Evolutionary conservation across 2,888 invertebrate species (phyloP).

Genomic region (Antheraea assamensis): DNA sequence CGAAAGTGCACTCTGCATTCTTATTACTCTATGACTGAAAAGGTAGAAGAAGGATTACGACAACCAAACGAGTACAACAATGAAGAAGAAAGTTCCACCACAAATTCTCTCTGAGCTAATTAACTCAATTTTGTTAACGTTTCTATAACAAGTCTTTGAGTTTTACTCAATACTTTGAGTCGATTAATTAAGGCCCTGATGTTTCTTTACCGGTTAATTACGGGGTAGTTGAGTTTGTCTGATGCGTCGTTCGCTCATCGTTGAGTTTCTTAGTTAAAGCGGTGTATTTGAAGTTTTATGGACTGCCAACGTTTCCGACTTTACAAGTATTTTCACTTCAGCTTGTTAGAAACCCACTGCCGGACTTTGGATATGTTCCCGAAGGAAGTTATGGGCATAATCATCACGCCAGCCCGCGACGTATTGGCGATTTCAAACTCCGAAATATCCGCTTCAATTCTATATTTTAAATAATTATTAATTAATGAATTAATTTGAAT

Average conservation of each 20-base stretch:
- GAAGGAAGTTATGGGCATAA: too few relatives aligned
- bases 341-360: background rate
- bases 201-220: background rate
- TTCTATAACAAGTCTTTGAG: conserved; percentile 19
- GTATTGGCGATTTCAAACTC: background rate
- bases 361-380: too few relatives aligned
- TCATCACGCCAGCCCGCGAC: too few relatives aligned
- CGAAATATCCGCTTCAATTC: too few relatives aligned
- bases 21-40: background rate
- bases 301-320: background rate
- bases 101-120: conserved; percentile 13
- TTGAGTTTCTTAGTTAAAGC: background rate
- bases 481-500: too few relatives aligned
- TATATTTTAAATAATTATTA: too few relatives aligned
- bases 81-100: background rate
- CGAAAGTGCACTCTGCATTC: background rate
- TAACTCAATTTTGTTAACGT: conserved; percentile 20
- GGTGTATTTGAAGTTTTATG: background rate
- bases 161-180: conserved; percentile 20
- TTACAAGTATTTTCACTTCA: background rate
- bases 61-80: background rate
- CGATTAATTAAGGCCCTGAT: background rate
- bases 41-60: background rate
- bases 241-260: conserved; percentile 1
- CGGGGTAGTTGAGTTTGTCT: background rate